phyloP scores from a whole-genome alignment of 2,888 invertebrate genomes.

The Hirtodrosophila duncani region DNA sequence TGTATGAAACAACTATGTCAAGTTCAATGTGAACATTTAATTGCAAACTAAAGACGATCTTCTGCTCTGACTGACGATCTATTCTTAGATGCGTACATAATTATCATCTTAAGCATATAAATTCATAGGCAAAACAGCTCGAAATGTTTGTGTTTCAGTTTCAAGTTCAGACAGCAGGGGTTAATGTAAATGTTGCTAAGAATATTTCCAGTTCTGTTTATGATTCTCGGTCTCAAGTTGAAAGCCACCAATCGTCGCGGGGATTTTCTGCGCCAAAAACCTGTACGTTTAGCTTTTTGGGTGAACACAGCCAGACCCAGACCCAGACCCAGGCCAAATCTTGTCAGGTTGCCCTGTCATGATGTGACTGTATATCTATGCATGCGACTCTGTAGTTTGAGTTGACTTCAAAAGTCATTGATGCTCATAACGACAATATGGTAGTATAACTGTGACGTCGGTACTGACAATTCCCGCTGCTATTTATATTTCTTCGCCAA shows the following conservation, averaged over 20 bases:
- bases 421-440: too few relatives aligned
- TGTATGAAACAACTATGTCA: constrained; percentile 51
- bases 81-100: constrained; percentile 47
- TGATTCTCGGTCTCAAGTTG: constrained; percentile 8
- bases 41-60: constrained; percentile 32
- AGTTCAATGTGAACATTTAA: constrained; percentile 53
- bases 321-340: too few relatives aligned
- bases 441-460: too few relatives aligned
- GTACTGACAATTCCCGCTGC: too few relatives aligned
- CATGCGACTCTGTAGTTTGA: too few relatives aligned
- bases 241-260: constrained; percentile 4
- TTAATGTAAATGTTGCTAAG: constrained; percentile 36
- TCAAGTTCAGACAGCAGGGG: constrained; percentile 50
- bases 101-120: constrained; percentile 28
- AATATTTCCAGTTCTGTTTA: constrained; percentile 48
- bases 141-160: constrained; percentile 14
- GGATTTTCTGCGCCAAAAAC: too few relatives aligned
- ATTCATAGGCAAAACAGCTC: constrained; percentile 23
- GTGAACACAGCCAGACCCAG: too few relatives aligned
- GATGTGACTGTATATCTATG: too few relatives aligned
- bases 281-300: too few relatives aligned
- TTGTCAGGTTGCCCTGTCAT: constrained; percentile 44
- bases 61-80: constrained; percentile 34
- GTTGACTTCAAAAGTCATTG: too few relatives aligned
- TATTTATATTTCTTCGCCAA: constrained; percentile 4